Base-by-base conservation (phyloP, 2,888 invertebrate species). In the Agonopterix heracliana region DNA sequence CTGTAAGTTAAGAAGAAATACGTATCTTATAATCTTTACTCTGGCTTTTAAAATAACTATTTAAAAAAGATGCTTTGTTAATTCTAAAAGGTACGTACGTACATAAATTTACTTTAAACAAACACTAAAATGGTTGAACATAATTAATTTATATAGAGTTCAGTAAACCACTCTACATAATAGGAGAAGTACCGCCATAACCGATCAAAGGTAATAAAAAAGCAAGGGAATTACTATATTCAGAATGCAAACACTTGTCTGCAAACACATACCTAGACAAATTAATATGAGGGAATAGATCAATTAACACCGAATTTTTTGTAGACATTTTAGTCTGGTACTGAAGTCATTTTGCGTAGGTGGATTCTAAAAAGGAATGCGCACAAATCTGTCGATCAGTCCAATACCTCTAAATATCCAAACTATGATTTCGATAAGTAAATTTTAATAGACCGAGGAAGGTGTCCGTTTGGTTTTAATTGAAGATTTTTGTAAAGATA, bases 291-390 rank as follows among this genome's bases (percentile, higher is more conserved):
- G 9, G 12, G n/a, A 41, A 12, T 13, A 8, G n/a, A 41, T 12
- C 12, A 12, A 41, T 12, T 50, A 45, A 48, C 53, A 51, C 42
- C 38, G 14, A 54, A 49, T 26, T 26, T 26, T 26, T 26, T 26
- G 26, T 26, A 5, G 26, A 26, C 26, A 0, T 26, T 26, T 26
- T 26, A 5, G 26, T 26, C 53, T 54, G 52, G 50, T 55, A 53
- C 63, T 62, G 61, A 70, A 65, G 61, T 64, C 54, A 65, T 68
- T 66, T 63, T 64, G 71, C 73, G 80, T 81, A 70, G 79, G 76
- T 64, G 59, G 68, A 60, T 55, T 67, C 68, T 64, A 64, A 75
- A 71, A 74, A 66, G 69, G 73, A 68, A 72, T 69, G 63, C 64
- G 65, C 64, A 72, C 68, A 59, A 68, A 72, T 66, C 59, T 57